Base-by-base conservation (phyloP, 2,797 vertebrate species). In the Lagorchestes hirsutus region DNA sequence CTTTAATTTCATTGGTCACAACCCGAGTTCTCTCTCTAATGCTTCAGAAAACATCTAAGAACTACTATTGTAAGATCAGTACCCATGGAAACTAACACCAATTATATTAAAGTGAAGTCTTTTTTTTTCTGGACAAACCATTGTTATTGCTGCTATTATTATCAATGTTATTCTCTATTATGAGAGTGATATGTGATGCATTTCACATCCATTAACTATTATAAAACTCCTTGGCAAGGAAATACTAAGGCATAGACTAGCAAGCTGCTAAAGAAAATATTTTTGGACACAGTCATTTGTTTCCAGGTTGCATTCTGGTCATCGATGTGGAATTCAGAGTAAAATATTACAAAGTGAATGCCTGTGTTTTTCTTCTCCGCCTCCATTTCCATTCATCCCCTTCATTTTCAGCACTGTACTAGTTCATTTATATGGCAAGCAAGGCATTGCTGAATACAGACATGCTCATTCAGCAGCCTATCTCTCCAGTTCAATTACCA, bases 401-500 rank as follows among this genome's bases (percentile, higher is more conserved):
- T 58, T 0, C 96, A 95, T 97, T 96, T 96, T 97, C 96, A 93
- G 91, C 96, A 96, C 56, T 93, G 96, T 90, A 93, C 96, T 92
- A 92, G 91, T 97, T 98, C 97, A 96, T 97, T 98, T 96, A 97
- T 98, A 96, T 54, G 96, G 98, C 97, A 97, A 96, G 98, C 97
- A 97, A 96, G 96, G 95, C 96, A 56, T 92, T 16, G 95, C 97
- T 96, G 98, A 98, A 98, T 96, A 97, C 97, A 93, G 98, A 95
- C 96, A 93, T 18, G 94, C 96, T 96, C 96, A 97, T 98, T 96
- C 91, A 40, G 92, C 97, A 96, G 97, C 93, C 98, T 97, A 59
- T 97, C 98, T 98, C 98, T 97, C 97, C 98, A 97, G 98, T 97
- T 98, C 98, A 98, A 98, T 98, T 97, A 98, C 1, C 93, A n/a